phyloP scores from a whole-genome alignment of 2,888 invertebrate species.

The Amaurobius ferox region DNA sequence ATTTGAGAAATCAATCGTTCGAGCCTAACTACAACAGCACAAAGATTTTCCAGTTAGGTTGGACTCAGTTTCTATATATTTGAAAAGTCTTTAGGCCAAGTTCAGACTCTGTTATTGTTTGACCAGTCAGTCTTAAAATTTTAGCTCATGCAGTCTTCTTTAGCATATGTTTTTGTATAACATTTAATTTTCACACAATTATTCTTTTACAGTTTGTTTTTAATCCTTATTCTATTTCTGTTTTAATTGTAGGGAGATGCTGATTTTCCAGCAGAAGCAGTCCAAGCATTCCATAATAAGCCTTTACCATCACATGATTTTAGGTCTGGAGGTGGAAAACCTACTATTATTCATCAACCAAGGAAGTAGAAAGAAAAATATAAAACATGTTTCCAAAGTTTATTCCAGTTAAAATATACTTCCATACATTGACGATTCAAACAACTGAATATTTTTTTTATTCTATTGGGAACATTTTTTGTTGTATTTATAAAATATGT shows the following conservation, averaged over 20 bases:
- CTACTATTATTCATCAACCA: slow-evolving; percentile 89
- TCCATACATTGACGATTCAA: slow-evolving; percentile 19
- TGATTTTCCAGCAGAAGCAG: slow-evolving; percentile 92
- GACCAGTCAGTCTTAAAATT: too few relatives aligned
- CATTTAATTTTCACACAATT: too few relatives aligned
- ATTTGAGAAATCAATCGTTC: too few relatives aligned
- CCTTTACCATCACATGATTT: slow-evolving; percentile 84
- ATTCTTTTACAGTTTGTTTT: too few relatives aligned
- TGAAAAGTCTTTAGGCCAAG: too few relatives aligned
- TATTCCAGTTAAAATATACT: slow-evolving; percentile 22
- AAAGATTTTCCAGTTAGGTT: too few relatives aligned
- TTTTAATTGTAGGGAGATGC: slow-evolving; percentile 85
- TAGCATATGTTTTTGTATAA: too few relatives aligned
- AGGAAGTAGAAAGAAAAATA: slow-evolving; percentile 83
- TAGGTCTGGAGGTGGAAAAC: slow-evolving; percentile 80
- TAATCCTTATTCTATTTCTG: too few relatives aligned
- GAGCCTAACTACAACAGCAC: too few relatives aligned
- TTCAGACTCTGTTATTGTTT: too few relatives aligned
- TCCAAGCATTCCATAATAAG: slow-evolving; percentile 88
- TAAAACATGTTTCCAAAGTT: slow-evolving; percentile 11
- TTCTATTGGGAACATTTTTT: slow-evolving; percentile 62
- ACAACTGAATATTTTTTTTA: slow-evolving; percentile 15
- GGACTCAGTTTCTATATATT: too few relatives aligned
- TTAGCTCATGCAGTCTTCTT: too few relatives aligned
- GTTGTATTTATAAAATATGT: slow-evolving; percentile 53